Conservation (phyloP, 2,797 vertebrate genomes). For the Anniella stebbinsi region DNA sequence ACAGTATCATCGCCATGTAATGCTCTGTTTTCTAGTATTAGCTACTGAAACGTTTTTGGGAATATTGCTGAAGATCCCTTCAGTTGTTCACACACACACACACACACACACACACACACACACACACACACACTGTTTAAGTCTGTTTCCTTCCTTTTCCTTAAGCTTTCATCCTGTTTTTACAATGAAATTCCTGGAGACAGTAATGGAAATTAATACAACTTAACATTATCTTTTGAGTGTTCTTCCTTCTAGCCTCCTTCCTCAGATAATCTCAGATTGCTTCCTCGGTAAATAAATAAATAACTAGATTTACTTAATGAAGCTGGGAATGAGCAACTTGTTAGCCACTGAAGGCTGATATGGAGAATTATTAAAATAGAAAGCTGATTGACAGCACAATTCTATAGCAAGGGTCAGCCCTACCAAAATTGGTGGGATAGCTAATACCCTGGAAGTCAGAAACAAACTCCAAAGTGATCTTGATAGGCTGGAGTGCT, state of each 20-base stretch:
- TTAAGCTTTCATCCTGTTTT: slow-evolving; percentile 2
- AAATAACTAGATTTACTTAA: too few relatives aligned
- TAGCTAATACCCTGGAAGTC: too few relatives aligned
- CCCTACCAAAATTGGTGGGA: too few relatives aligned
- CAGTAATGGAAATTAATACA: not conserved
- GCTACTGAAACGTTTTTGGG: not conserved
- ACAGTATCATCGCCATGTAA: not conserved
- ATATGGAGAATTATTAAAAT: not conserved
- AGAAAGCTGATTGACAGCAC: not conserved
- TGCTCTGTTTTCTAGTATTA: slow-evolving; percentile 4
- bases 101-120: too few relatives aligned
- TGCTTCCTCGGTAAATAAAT: not conserved
- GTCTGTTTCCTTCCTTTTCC: not conserved
- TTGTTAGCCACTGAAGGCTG: not conserved
- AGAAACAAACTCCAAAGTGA: too few relatives aligned
- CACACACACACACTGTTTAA: not conserved
- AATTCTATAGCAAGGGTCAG: not conserved
- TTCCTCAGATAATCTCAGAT: not conserved
- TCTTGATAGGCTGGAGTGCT: too few relatives aligned
- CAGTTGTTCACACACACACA: not conserved
- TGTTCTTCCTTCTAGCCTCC: not conserved
- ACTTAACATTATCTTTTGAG: not conserved
- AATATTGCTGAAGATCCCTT: not conserved
- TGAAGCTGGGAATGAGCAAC: not conserved
- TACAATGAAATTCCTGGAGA: not conserved